Conservation (phyloP, 1,140 invertebrate species). For the Bombus picipes region DNA sequence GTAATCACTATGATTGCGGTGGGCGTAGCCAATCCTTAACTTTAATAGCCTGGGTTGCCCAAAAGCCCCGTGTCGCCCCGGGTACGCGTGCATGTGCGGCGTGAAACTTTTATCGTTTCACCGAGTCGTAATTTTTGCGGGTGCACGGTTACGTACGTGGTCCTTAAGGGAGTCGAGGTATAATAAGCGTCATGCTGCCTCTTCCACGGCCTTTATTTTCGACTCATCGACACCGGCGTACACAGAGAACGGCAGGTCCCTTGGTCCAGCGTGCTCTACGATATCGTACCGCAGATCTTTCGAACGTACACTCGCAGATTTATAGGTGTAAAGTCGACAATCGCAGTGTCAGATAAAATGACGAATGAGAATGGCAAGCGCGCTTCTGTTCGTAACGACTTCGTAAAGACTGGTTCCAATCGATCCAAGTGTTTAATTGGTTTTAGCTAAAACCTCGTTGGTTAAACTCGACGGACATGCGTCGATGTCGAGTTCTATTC, state of each 20-base stretch:
- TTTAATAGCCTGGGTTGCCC: constrained; percentile 70
- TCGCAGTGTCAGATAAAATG: too few relatives aligned
- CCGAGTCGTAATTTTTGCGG: constrained; percentile 66
- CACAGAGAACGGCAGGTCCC: background rate
- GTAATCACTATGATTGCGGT: constrained; percentile 75
- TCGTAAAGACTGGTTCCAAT: too few relatives aligned
- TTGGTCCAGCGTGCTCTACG: background rate
- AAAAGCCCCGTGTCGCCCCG: constrained; percentile 57
- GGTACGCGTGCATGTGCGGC: constrained; percentile 30
- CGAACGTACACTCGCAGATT: too few relatives aligned
- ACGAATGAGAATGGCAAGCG: too few relatives aligned
- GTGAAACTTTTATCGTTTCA: constrained; percentile 64
- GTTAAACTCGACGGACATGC: too few relatives aligned
- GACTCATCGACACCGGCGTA: constrained; percentile 28
- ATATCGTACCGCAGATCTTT: too few relatives aligned
- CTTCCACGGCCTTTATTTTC: constrained; percentile 38
- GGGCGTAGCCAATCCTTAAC: constrained; percentile 71
- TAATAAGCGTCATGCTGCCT: constrained; percentile 55
- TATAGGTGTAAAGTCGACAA: too few relatives aligned
- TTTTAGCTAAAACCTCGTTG: too few relatives aligned
- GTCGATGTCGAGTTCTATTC: too few relatives aligned
- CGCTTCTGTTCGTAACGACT: too few relatives aligned
- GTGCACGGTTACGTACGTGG: constrained; percentile 36
- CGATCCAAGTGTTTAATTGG: too few relatives aligned
- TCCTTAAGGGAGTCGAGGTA: constrained; percentile 43